A percentile compares a stretch with the other conserved stretches of the same genome.
These are phyloP conservation scores for Aphrocallistes beatrix DNA, from an alignment of 37 sponge, comb jelly and placozoan genomes.

Conservation along the genomic window DNA sequence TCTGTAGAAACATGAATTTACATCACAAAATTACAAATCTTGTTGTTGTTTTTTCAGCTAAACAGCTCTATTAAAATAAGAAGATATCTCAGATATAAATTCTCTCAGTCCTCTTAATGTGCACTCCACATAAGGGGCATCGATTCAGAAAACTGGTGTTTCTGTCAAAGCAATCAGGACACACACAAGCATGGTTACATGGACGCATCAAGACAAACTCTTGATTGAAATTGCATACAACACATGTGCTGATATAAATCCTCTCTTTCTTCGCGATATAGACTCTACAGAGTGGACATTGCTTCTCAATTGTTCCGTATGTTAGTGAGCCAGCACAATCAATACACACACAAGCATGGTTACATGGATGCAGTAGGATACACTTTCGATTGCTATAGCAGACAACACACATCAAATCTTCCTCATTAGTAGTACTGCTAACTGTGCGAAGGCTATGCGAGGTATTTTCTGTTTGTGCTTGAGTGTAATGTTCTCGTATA, in stretches of 20 bases:
- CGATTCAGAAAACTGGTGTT: background rate
- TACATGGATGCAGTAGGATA: background rate
- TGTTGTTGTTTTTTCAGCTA: too few species aligned
- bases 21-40: too few species aligned
- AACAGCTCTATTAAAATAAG: too few species aligned
- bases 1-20: too few species aligned
- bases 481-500: background rate
- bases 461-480: background rate
- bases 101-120: background rate
- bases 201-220: background rate
- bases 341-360: background rate
- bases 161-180: background rate
- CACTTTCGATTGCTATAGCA: background rate
- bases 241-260: background rate
- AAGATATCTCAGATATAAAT: slow-evolving; percentile 2
- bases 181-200: slow-evolving; percentile 6
- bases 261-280: background rate
- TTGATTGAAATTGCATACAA: background rate
- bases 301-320: background rate
- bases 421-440: background rate
- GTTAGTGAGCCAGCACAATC: background rate
- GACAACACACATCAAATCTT: background rate
- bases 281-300: background rate
- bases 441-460: background rate
- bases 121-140: background rate